A percentile compares a stretch with the other conserved stretches of the same genome.
These are phyloP conservation scores for Uropsilus gracilis DNA, from an alignment of 2,113 vertebrate genomes.

Conservation along the genomic window DNA sequence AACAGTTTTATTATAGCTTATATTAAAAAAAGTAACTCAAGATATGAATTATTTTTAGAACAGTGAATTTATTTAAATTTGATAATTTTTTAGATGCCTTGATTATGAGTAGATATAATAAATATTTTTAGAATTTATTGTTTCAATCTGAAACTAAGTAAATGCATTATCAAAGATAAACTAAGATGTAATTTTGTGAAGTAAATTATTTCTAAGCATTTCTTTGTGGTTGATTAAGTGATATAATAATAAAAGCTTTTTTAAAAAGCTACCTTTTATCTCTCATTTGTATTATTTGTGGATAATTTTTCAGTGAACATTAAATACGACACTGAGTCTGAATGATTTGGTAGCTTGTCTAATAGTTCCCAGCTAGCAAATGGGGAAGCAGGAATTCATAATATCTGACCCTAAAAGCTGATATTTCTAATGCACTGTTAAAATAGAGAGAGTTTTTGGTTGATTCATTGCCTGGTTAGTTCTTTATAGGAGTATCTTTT, in stretches of 20 bases:
- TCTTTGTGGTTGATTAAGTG: slow-evolving; percentile 20
- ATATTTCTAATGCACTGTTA: background rate
- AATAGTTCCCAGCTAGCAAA: background rate
- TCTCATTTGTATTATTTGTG: slow-evolving; percentile 13
- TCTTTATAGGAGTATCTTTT: background rate
- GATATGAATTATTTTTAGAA: background rate
- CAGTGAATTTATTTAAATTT: slow-evolving; percentile 9
- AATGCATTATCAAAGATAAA: background rate
- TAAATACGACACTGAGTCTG: background rate
- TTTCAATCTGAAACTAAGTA: slow-evolving; percentile 23
- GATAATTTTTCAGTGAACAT: slow-evolving; percentile 3
- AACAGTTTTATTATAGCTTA: slow-evolving; percentile 18
- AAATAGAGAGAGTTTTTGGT: background rate
- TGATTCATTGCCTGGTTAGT: background rate
- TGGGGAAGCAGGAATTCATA: background rate
- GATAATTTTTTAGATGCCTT: background rate
- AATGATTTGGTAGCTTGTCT: background rate
- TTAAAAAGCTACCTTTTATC: background rate
- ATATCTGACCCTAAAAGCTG: background rate
- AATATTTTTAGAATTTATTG: background rate
- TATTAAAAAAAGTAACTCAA: background rate
- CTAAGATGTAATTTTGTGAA: slow-evolving; percentile 3
- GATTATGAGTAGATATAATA: background rate
- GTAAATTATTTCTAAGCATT: slow-evolving; percentile 16
- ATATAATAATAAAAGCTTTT: slow-evolving; percentile 11